Percentiles rank a stretch among this genome's conserved stretches.
Evolutionary conservation across 2,888 invertebrate species (phyloP).

Genomic region (Meiosimyza decipiens): DNA sequence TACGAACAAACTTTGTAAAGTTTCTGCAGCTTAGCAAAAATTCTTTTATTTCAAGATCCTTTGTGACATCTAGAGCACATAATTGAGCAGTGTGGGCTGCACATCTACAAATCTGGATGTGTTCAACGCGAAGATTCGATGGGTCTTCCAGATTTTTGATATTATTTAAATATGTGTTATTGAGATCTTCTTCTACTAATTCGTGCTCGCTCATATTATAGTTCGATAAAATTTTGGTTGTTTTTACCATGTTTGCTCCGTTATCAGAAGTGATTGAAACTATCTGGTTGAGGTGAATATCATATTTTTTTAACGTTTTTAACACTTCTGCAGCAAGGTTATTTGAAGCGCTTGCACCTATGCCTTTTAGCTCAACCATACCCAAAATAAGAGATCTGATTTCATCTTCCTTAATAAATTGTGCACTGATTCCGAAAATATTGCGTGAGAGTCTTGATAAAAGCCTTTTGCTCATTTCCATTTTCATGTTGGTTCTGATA

Average conservation of each 20-base stretch:
- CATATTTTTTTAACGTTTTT: too few relatives aligned
- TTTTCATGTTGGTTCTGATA: too few relatives aligned
- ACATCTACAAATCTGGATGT: conserved; percentile 39
- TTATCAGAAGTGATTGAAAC: background rate
- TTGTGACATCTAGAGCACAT: conserved; percentile 39
- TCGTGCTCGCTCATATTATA: background rate
- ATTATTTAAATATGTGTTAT: conserved; percentile 29
- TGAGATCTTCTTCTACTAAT: background rate
- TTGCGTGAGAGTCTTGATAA: conserved; percentile 25
- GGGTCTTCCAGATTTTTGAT: conserved; percentile 3
- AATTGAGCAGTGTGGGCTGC: conserved; percentile 42
- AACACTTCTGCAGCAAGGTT: conserved; percentile 29
- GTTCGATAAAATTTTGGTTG: conserved; percentile 35
- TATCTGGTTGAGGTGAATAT: too few relatives aligned
- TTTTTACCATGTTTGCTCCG: conserved; percentile 39
- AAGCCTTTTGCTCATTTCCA: too few relatives aligned
- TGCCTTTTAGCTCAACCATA: conserved; percentile 39
- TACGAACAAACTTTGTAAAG: conserved; percentile 26
- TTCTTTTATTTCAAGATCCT: conserved; percentile 14
- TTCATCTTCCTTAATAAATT: conserved; percentile 20
- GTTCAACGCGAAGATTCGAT: background rate
- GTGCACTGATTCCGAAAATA: conserved; percentile 17
- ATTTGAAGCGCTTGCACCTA: conserved; percentile 22
- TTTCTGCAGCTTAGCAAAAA: conserved; percentile 28
- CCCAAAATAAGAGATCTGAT: conserved; percentile 40